Base-by-base conservation (phyloP, 2,888 invertebrate species). In the Meteorus cinctellus region DNA sequence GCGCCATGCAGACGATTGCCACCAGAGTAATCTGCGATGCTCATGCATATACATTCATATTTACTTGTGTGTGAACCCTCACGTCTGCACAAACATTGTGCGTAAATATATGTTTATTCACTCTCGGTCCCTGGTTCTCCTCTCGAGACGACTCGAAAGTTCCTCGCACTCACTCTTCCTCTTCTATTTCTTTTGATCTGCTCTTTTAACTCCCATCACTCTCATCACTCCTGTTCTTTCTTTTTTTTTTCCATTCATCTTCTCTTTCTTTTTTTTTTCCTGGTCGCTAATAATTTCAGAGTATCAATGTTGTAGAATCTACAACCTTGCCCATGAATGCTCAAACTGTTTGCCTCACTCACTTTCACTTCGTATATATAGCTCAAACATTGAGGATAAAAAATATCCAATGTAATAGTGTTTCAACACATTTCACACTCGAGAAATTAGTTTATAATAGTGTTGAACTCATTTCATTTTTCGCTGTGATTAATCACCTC, bases 1-100 rank as follows among this genome's bases (percentile, higher is more conserved):
- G 81, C 81, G 81, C 81, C 81, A 78, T 78, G 73, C 77, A 77
- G 75, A 72, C 74, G 74, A 77, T 74, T 69, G 69, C 68, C 36
- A 62, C 34, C n/a, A 19, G 34, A 45, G 51, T 48, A 67, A 70
- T 45, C 60, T 70, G 65, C 27, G 31, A 75, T 70, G 24, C 65
- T 69, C 69, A 72, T 59, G n/a, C 75, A 72, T 48, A 76, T 62
- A 45, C 24, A 60, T 45, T 36, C 51, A 29, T 29, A 34, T n/a
- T 67, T 29, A 66, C 55, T 55, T n/a, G 24, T 51, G 41, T 48
- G 10, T 36, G 34, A 68, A 65, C 75, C 70, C 16, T 48, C 16
- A 2, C 31, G 48, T 27, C 62, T 34, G 48, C 41, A 66, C 75
- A 70, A 66, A 70, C 36, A 75, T 75, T 75, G 51, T 70, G 51